Conservation (phyloP, 2,113 vertebrate genomes). For the Grus americana region DNA sequence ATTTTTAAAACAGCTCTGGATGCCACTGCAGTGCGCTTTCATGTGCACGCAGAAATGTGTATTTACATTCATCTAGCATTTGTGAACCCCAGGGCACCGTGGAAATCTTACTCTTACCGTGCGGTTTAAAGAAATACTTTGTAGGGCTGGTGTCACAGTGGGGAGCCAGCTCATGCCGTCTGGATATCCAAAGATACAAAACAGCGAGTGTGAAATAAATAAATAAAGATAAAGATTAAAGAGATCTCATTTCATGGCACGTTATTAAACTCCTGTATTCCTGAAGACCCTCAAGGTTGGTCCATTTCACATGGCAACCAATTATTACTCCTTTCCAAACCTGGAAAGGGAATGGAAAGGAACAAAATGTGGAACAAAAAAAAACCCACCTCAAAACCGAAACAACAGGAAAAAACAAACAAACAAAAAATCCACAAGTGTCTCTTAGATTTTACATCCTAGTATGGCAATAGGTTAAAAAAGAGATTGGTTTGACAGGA, state of each 20-base stretch:
- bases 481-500: not conserved
- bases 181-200: not conserved
- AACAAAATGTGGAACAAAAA: not conserved
- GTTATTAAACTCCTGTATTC: not conserved
- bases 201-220: not conserved
- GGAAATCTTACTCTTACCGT: not conserved
- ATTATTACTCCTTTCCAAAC: not conserved
- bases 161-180: not conserved
- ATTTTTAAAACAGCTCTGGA: conserved; percentile 59
- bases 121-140: not conserved
- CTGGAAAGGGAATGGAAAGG: too few relatives aligned
- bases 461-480: not conserved
- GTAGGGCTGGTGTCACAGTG: not conserved
- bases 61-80: not conserved
- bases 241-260: not conserved
- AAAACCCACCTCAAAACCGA: not conserved
- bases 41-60: not conserved
- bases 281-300: rapidly evolving
- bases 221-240: not conserved
- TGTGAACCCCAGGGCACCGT: not conserved
- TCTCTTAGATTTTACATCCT: not conserved
- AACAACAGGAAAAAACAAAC: not conserved
- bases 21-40: not conserved
- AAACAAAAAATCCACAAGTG: not conserved
- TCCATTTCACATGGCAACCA: rapidly evolving